Conservation (phyloP, 2,113 vertebrate species). For the Synodontis membranacea region DNA sequence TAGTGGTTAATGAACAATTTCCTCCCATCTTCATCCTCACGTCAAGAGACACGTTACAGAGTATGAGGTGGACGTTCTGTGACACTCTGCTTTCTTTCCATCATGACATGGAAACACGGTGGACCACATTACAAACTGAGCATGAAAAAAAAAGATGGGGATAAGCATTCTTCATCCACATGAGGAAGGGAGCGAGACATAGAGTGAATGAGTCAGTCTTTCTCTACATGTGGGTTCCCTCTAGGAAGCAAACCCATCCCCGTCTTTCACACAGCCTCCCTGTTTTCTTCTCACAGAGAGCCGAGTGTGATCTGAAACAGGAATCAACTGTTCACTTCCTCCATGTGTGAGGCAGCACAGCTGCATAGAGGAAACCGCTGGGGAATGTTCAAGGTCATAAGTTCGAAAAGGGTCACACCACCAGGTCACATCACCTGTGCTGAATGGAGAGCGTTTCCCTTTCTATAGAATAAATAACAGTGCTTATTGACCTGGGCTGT, state of each 20-base stretch:
- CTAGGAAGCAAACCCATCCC: constrained; percentile 14
- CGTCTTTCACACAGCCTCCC: constrained; percentile 9
- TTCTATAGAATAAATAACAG: neutral
- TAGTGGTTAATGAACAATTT: constrained; percentile 31
- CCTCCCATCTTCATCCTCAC: constrained; percentile 25
- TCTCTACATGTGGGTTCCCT: constrained; percentile 38
- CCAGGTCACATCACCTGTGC: constrained; percentile 31
- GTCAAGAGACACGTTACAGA: constrained; percentile 32
- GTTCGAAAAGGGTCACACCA: constrained; percentile 20
- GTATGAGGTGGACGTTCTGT: constrained; percentile 16
- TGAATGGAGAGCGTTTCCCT: neutral
- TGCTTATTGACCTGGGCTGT: too few species aligned
- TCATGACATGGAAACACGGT: constrained; percentile 27
- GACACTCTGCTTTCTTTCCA: constrained; percentile 42
- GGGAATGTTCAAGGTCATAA: constrained; percentile 34
- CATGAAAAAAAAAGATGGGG: constrained; percentile 13
- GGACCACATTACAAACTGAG: constrained; percentile 33
- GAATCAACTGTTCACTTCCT: constrained; percentile 33
- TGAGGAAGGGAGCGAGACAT: constrained; percentile 16
- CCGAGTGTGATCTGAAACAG: constrained; percentile 37
- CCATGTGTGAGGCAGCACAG: constrained; percentile 33
- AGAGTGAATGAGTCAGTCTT: constrained; percentile 47
- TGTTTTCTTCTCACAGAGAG: constrained; percentile 24
- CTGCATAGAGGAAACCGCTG: constrained; percentile 18
- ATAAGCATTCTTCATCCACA: constrained; percentile 29